Base-by-base conservation (phyloP, 2,888 invertebrate genomes). In the Gasteruption jaculator region DNA sequence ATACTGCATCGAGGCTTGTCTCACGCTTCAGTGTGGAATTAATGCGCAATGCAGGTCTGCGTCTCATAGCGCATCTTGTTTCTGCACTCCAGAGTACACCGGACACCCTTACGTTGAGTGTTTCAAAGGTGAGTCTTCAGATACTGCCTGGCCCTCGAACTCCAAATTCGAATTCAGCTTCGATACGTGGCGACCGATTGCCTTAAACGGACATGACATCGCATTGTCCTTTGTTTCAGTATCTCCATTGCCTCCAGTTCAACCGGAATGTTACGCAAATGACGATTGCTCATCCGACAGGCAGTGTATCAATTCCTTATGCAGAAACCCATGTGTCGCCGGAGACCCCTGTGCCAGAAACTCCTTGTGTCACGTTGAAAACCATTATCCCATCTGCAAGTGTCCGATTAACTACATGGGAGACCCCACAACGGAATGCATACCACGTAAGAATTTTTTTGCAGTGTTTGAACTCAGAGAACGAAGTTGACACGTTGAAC, bases 401-500 rank as follows among this genome's bases (percentile, higher is more conserved):
- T 93, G 92, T 65, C 92, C 92, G 10, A 74, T 75, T 33, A 85
- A 84, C 38, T 88, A 85, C 64, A 76, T 79, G 33, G 91, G 91
- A 33, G 81, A 86, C 63, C 81, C 90, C 12, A 72, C 73, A 50
- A 71, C 78, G 36, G 81, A 82, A 58, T 91, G 91, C 65, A 74
- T 80, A 65, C 86, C 89, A 74, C 86, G 89, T 89, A 80, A 83
- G 86, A n/a, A n/a, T n/a, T n/a, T n/a, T n/a, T n/a, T n/a, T n/a
- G n/a, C n/a, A n/a, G n/a, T n/a, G n/a, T n/a, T n/a, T n/a, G n/a
- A n/a, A n/a, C n/a, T n/a, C n/a, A n/a, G n/a, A n/a, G n/a, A n/a
- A n/a, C n/a, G n/a, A n/a, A n/a, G n/a, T n/a, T n/a, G n/a, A n/a
- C n/a, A n/a, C n/a, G n/a, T n/a, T n/a, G n/a, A n/a, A n/a, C n/a